Evolutionary conservation across 1,140 invertebrate genomes (phyloP).

Genomic region (Drosophila funebris): DNA sequence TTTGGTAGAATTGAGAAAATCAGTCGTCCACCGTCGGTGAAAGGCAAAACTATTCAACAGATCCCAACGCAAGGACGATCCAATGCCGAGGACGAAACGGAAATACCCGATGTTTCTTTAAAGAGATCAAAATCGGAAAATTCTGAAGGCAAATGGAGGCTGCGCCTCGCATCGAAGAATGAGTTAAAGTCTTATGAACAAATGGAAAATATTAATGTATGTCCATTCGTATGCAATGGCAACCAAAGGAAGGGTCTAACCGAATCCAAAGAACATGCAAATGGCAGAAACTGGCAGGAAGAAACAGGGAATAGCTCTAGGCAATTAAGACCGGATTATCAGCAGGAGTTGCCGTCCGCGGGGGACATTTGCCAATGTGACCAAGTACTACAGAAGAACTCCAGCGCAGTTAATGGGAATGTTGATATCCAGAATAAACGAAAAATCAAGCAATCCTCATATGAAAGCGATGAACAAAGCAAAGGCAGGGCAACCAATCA

Average conservation of each 20-base stretch:
- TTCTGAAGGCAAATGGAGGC: background rate
- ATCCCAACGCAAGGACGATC: background rate
- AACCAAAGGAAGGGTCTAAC: background rate
- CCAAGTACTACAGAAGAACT: too few relatives aligned
- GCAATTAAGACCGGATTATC: background rate
- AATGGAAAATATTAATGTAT: background rate
- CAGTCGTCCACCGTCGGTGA: constrained; percentile 28
- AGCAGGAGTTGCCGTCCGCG: too few relatives aligned
- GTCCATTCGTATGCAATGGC: background rate
- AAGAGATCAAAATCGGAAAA: too few relatives aligned
- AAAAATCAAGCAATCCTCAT: background rate
- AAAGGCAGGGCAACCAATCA: background rate
- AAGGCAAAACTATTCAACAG: background rate
- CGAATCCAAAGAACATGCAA: background rate
- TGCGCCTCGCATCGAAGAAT: background rate
- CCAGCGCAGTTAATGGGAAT: background rate
- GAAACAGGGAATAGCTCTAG: background rate
- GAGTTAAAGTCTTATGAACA: background rate
- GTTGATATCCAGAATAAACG: background rate
- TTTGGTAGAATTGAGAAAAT: constrained; percentile 33
- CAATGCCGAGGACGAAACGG: background rate
- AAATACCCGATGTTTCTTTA: background rate
- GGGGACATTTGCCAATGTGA: too few relatives aligned
- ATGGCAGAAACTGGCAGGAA: background rate
- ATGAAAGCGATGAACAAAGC: background rate